Evolutionary conservation across 2,113 vertebrate species (phyloP).

Genomic region (Atractosteus spatula): DNA sequence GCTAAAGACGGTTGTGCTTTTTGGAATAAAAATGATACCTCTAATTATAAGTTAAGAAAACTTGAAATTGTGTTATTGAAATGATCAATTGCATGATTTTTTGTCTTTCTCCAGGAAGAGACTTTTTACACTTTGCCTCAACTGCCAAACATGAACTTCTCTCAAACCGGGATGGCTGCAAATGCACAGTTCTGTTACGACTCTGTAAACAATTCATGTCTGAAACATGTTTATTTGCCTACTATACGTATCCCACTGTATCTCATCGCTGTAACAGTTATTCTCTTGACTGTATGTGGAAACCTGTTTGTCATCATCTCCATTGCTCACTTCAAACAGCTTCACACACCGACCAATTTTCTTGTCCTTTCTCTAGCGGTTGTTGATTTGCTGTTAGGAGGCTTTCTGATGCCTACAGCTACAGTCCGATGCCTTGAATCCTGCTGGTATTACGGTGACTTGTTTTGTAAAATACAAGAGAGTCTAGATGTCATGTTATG

Average conservation of each 20-base stretch:
- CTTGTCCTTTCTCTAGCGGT: constrained; percentile 74
- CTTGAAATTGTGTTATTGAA: too few relatives aligned
- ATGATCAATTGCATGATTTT: too few relatives aligned
- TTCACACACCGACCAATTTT: constrained; percentile 71
- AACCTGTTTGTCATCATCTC: constrained; percentile 75
- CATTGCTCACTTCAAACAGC: constrained; percentile 69
- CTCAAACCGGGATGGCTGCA: background rate
- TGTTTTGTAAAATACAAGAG: constrained; percentile 74
- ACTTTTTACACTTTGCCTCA: too few relatives aligned
- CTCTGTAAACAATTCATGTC: constrained; percentile 64
- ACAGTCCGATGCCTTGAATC: constrained; percentile 73
- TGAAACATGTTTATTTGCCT: constrained; percentile 55
- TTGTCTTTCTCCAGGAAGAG: too few relatives aligned
- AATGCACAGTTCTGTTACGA: constrained; percentile 58
- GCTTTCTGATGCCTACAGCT: constrained; percentile 75
- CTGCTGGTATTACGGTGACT: constrained; percentile 76
- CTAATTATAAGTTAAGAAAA: too few relatives aligned
- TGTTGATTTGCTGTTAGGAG: constrained; percentile 68
- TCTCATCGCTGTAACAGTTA: constrained; percentile 56
- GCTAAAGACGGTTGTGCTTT: too few relatives aligned
- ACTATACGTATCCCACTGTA: constrained; percentile 59
- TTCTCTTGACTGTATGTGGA: constrained; percentile 67
- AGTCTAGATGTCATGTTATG: constrained; percentile 71
- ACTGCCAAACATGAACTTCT: too few relatives aligned
- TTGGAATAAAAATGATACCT: too few relatives aligned